Conservation (phyloP, 2,113 vertebrate species). For the Noctilio leporinus region DNA sequence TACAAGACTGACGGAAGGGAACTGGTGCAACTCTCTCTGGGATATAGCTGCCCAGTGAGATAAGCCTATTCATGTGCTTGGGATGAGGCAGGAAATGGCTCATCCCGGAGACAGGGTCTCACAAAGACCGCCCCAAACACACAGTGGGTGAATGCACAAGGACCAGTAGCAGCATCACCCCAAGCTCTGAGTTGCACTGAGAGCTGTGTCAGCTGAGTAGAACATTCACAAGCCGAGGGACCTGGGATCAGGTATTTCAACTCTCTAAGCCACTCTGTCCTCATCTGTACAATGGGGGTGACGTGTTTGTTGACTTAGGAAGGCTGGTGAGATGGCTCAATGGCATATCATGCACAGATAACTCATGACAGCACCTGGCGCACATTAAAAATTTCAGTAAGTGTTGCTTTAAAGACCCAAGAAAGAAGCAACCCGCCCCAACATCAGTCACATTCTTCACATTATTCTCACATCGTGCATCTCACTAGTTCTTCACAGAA, state of each 20-base stretch:
- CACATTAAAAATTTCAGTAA: not conserved
- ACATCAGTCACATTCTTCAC: accelerated
- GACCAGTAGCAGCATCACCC: accelerated
- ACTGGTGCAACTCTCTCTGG: not conserved
- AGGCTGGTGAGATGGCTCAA: not conserved
- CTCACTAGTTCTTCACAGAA: not conserved
- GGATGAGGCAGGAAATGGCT: accelerated
- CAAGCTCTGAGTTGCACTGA: accelerated
- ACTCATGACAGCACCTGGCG: accelerated
- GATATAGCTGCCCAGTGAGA: not conserved
- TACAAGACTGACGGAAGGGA: not conserved
- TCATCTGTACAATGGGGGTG: not conserved
- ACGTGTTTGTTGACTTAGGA: too few relatives aligned
- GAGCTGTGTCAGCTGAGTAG: accelerated
- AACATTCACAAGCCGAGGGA: accelerated
- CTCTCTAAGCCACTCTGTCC: not conserved
- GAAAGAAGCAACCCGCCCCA: not conserved
- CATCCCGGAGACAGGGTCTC: not conserved
- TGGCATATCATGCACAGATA: accelerated
- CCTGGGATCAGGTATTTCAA: not conserved
- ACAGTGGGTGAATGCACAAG: accelerated
- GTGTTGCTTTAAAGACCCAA: too few relatives aligned
- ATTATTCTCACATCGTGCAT: accelerated
- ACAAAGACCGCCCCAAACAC: not conserved
- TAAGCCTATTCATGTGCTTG: not conserved